Percentiles rank a stretch among this genome's conserved stretches.
Evolutionary conservation across 2,113 vertebrate genomes (phyloP).

Genomic region (Ia io): DNA sequence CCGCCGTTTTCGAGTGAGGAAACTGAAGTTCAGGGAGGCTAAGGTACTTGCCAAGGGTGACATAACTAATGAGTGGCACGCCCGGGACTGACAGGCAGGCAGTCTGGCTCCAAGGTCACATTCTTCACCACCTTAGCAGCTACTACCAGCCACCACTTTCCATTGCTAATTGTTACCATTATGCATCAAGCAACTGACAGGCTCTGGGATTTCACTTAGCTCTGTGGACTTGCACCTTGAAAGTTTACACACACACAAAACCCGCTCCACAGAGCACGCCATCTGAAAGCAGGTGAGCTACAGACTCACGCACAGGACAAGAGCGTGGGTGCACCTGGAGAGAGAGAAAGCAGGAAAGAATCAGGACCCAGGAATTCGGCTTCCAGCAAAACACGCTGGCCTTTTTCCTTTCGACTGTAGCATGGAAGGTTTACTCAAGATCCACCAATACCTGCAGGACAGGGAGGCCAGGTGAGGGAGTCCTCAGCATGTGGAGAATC

Average conservation of each 20-base stretch:
- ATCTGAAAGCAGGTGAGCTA: background rate
- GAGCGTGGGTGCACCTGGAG: background rate
- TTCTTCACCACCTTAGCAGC: background rate
- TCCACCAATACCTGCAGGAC: background rate
- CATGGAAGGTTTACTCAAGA: background rate
- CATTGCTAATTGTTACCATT: background rate
- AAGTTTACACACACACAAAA: background rate
- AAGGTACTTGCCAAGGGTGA: background rate
- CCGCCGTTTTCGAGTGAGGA: background rate
- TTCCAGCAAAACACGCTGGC: background rate
- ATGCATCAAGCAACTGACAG: background rate
- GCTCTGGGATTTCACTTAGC: background rate
- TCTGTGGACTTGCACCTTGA: background rate
- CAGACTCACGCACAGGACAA: background rate
- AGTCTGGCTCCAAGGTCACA: background rate
- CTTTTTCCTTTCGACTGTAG: background rate
- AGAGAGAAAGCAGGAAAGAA: background rate
- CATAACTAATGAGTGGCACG: background rate
- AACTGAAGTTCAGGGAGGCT: background rate
- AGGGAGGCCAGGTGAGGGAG: background rate
- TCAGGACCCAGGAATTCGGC: background rate
- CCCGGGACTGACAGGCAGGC: background rate
- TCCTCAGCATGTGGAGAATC: too few relatives aligned
- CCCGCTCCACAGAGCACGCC: background rate
- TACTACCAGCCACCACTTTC: background rate